These are phyloP conservation scores for Liodrosophila aerea DNA, from an alignment of 2,888 invertebrate genomes.

Conservation along the genomic window DNA sequence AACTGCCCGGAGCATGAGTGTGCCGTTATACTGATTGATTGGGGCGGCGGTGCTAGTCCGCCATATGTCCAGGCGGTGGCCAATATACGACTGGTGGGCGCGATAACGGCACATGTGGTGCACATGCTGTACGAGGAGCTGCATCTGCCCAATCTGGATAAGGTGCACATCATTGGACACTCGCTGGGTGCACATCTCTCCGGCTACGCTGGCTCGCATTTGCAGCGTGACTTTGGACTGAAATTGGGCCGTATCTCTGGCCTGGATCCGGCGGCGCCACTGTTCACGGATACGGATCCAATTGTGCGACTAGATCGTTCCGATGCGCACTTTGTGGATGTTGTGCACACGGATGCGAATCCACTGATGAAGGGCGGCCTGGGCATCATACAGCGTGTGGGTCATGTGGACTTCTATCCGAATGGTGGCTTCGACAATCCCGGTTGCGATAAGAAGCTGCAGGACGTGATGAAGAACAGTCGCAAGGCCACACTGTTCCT, in stretches of 20 bases:
- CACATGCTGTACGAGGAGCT: constrained; percentile 85
- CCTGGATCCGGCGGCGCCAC: constrained; percentile 95
- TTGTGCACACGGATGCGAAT: constrained; percentile 93
- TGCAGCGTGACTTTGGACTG: constrained; percentile 87
- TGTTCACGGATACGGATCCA: constrained; percentile 91
- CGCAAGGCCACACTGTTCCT: constrained; percentile 85
- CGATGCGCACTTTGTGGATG: constrained; percentile 94
- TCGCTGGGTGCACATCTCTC: constrained; percentile 93
- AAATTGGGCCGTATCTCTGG: constrained; percentile 92
- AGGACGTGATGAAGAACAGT: constrained; percentile 85
- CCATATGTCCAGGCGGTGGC: constrained; percentile 96
- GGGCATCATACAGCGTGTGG: constrained; percentile 91
- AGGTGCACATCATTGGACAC: constrained; percentile 93
- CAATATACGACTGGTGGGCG: constrained; percentile 93
- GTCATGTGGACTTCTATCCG: constrained; percentile 95
- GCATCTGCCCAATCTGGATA: constrained; percentile 84
- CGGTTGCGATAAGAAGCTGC: constrained; percentile 85
- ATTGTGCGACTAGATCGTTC: constrained; percentile 92
- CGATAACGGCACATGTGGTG: constrained; percentile 90
- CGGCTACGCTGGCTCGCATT: constrained; percentile 91
- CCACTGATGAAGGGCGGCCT: constrained; percentile 90
- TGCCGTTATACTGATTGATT: constrained; percentile 91
- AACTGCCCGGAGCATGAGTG: constrained; percentile 86
- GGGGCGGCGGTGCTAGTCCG: constrained; percentile 93
- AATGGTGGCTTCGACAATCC: constrained; percentile 93